A percentile compares a stretch with the other conserved stretches of the same genome.
Conservation (phyloP, 2,113 vertebrate genomes). For the Steatornis caripensis region DNA sequence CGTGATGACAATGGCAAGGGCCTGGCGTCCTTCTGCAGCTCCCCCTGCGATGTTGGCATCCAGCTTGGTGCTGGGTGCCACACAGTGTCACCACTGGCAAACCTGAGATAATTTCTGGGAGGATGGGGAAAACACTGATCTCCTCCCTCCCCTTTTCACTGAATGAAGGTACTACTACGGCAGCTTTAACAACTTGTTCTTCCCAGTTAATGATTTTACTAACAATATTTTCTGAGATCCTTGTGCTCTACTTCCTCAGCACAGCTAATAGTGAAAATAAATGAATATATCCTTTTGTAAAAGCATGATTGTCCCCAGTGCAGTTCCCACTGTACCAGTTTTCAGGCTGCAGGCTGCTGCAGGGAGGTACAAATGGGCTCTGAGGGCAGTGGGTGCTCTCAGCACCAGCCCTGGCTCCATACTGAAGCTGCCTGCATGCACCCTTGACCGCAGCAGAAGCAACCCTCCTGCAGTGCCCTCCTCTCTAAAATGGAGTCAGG, state of each 20-base stretch:
- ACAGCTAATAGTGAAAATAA: background rate
- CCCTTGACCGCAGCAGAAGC: background rate
- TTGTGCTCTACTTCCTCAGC: background rate
- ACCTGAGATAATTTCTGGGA: background rate
- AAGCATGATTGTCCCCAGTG: background rate
- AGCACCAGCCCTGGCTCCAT: background rate
- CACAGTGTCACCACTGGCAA: background rate
- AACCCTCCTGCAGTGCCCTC: background rate
- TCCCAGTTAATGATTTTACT: background rate
- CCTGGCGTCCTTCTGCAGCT: background rate
- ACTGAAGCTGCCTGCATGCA: background rate
- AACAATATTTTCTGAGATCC: background rate
- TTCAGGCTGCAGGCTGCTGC: background rate
- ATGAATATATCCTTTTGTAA: background rate
- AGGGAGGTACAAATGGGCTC: background rate
- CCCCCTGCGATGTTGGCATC: background rate
- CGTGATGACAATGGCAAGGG: background rate
- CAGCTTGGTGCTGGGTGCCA: background rate
- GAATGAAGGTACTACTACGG: background rate
- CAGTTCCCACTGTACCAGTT: rapidly evolving
- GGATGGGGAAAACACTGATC: background rate
- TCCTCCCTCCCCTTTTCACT: background rate
- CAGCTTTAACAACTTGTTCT: background rate
- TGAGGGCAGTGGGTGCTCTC: background rate
- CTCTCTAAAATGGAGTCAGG: background rate